Evolutionary conservation across 2,797 vertebrate genomes (phyloP), one percentile per base, ranked within the genome.

Genomic region (Pitangus sulphuratus): DNA sequence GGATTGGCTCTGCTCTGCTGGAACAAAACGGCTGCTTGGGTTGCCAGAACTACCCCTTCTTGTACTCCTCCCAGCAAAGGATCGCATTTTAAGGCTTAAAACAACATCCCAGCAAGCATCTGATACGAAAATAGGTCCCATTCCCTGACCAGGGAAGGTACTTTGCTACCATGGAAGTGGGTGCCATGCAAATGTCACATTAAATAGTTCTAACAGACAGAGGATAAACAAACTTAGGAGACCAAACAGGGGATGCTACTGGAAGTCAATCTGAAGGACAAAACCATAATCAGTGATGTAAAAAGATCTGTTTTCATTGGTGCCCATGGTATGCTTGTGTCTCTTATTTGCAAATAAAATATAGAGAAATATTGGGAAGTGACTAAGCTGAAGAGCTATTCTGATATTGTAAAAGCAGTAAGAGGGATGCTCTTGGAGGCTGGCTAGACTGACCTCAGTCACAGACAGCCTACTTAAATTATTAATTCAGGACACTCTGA

Each of bases 401-500:
- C 61, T 50, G 31, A 33, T 94, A 40, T 11, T 58, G 53, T 33
- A 81, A 94, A 91, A 86, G 58, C 83, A 37, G 58, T 33, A 35
- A 61, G 69, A 71, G 42, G 6, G 19, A 88, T 65, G 79, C 3
- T 6, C 68, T 89, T 80, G 72, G 61, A 95, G 80, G 50, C 85
- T 54, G 94, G 89, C 91, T 95, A 94, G 95, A 78, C 94, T 88
- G 95, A 93, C 83, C 93, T 95, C 87, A 53, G 91, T 69, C 83
- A 76, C 87, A 96, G 94, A 94, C 91, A 84, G 84, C 30, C 85
- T 91, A 81, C 93, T 90, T 96, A 61, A 97, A 95, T 95, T 90
- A 96, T 95, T 88, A 90, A 95, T 97, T 96, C 53, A 69, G 30
- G 87, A 75, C 45, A 69, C 87, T 61, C 26, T 47, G 57, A 95